phyloP scores from a whole-genome alignment of 30 jellyfish, hydroid and myxozoan species.

The Haliclystus octoradiatus region DNA sequence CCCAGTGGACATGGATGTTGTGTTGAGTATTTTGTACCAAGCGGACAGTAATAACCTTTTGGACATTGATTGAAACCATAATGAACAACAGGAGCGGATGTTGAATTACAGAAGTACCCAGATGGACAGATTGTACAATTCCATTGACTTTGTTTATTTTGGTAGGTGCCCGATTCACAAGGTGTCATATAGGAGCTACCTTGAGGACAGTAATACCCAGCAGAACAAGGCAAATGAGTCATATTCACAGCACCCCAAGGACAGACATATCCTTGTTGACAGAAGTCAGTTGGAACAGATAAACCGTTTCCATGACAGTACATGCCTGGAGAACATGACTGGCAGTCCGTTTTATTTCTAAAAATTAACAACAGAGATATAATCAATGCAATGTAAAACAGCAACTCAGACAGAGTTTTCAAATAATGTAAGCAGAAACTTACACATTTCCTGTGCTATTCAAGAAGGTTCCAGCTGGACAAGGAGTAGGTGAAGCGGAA shows the following conservation, averaged over 20 bases:
- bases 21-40: conserved; percentile 50
- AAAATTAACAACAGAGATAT: too few species aligned
- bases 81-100: conserved; percentile 48
- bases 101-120: conserved; percentile 75
- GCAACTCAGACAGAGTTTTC: too few species aligned
- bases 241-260: conserved; percentile 54
- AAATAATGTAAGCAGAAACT: too few species aligned
- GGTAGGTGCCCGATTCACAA: conserved; percentile 86
- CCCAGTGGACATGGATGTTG: conserved; percentile 89
- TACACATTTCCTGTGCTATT: conserved; percentile 85
- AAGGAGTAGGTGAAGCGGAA: conserved; percentile 45
- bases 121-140: conserved; percentile 75
- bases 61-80: conserved; percentile 65
- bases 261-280: conserved; percentile 83
- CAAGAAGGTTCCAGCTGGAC: conserved; percentile 88
- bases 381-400: too few species aligned
- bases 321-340: conserved; percentile 83
- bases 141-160: conserved; percentile 75
- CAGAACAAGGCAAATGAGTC: conserved; percentile 51
- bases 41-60: conserved; percentile 79
- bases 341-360: conserved; percentile 68
- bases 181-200: conserved; percentile 47
- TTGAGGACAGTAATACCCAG: conserved; percentile 68
- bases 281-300: conserved; percentile 49
- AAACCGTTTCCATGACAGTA: conserved; percentile 74